Evolutionary conservation across 2,797 vertebrate genomes (phyloP), one percentile per base, ranked within the genome.

Genomic region (Ataeniobius toweri): DNA sequence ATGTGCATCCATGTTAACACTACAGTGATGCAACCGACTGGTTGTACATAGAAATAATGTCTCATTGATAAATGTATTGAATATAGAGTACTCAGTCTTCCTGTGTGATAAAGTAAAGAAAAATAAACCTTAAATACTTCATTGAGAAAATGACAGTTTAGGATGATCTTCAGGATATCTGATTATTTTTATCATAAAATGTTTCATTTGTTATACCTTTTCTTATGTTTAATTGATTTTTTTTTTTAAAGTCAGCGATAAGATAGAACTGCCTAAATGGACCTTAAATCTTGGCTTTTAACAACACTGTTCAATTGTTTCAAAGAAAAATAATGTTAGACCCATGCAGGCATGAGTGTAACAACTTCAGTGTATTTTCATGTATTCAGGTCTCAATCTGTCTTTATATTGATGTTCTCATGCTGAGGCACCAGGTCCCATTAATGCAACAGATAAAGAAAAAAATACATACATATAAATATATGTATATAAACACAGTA

Each of bases 31-130:
- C 65, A 63, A 12, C 61, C n/a, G 6, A 50, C 22, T 18, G 69
- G 77, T 78, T 82, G 65, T 48, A 78, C 68, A 50, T 79, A 85
- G 46, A 81, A 46, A 76, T 79, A 72, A 72, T 63, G 75, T 86
- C 78, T 75, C 75, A 75, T 84, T 78, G 73, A 86, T 72, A n/a
- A 80, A 92, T 88, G 85, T 91, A 56, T 79, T 88, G 91, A 92
- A 89, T 90, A 86, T 89, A 88, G 39, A 85, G 83, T 80, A 73
- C 56, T 69, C 59, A 50, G 89, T 92, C 91, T 93, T 88, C 85
- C 89, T 81, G 81, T 78, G 71, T n/a, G 56, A 71, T 36, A 78
- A 53, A 68, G 44, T 41, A 41, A 41, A 39, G 9, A 61, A 77
- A 72, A 48, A 26, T 8, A 67, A 56, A 0, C n/a, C 6, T 24